Conservation (phyloP, 2,797 vertebrate genomes). For the Falco biarmicus region DNA sequence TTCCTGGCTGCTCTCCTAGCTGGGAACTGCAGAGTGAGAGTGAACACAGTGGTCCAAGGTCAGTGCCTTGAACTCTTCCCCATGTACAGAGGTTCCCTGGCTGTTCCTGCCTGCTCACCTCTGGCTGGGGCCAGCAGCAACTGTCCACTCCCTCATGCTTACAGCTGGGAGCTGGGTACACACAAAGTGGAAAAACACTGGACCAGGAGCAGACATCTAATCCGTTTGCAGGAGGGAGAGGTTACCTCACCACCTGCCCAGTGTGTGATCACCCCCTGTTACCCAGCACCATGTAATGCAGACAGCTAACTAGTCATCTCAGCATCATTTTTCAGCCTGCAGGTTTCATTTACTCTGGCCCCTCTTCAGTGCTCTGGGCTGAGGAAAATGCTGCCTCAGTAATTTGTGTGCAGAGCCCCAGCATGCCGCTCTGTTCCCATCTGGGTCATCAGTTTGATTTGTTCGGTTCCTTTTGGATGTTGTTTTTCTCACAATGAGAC, state of each 20-base stretch:
- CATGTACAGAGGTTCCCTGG: neutral
- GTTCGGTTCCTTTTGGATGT: neutral
- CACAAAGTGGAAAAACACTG: neutral
- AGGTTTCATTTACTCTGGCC: conserved; percentile 25
- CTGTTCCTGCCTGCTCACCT: neutral
- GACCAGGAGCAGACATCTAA: neutral
- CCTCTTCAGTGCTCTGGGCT: neutral
- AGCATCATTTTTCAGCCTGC: neutral
- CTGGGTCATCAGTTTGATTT: neutral
- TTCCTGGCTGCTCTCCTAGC: neutral
- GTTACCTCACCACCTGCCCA: neutral
- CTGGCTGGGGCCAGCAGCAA: neutral
- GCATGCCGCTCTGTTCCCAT: neutral
- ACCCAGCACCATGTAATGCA: conserved; percentile 1
- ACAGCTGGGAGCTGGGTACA: neutral
- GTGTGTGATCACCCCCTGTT: neutral
- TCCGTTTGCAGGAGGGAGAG: neutral
- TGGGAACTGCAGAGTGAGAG: neutral
- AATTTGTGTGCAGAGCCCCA: neutral
- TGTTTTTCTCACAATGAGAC: neutral
- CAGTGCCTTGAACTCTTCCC: neutral
- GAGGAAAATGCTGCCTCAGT: neutral
- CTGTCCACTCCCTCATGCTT: neutral
- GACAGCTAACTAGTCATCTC: neutral
- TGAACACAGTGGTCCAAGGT: neutral